Evolutionary conservation across 1,140 invertebrate genomes (phyloP).

Genomic region (Drosophila erecta): DNA sequence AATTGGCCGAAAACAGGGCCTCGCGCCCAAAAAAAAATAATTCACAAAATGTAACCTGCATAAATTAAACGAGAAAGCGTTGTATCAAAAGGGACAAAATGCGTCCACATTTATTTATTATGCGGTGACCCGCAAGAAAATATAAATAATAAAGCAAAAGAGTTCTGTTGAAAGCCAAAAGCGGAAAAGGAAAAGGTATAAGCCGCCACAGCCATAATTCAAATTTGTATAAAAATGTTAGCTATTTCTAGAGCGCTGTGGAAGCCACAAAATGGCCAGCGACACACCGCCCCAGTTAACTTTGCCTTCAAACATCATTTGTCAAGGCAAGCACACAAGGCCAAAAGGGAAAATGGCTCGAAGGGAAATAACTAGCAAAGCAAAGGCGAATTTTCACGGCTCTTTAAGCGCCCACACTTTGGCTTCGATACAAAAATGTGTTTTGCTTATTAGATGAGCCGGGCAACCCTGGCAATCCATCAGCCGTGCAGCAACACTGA

Average conservation of each 20-base stretch:
- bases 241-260: slow-evolving; percentile 12
- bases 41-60: slow-evolving; percentile 55
- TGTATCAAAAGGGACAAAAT: slow-evolving; percentile 42
- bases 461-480: slow-evolving; percentile 49
- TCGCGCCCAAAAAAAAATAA: slow-evolving; percentile 13
- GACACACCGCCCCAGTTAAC: slow-evolving; percentile 57
- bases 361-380: slow-evolving; percentile 31
- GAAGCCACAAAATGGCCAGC: slow-evolving; percentile 36
- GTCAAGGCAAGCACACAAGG: slow-evolving; percentile 41
- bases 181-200: slow-evolving; percentile 48
- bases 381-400: slow-evolving; percentile 52
- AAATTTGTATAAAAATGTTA: slow-evolving; percentile 68
- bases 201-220: slow-evolving; percentile 56
- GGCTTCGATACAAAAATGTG: slow-evolving; percentile 37
- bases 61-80: slow-evolving; percentile 58
- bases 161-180: slow-evolving; percentile 65
- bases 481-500: slow-evolving; percentile 48
- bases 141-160: slow-evolving; percentile 37
- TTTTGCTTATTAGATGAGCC: slow-evolving; percentile 50
- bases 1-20: slow-evolving; percentile 42
- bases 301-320: slow-evolving; percentile 65
- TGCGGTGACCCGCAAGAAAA: slow-evolving; percentile 46
- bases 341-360: slow-evolving; percentile 14
- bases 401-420: slow-evolving; percentile 34
- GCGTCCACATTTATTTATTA: slow-evolving; percentile 69